Evolutionary conservation across 1,140 invertebrate species (phyloP).

Genomic region (Drosophila tropicalis): DNA sequence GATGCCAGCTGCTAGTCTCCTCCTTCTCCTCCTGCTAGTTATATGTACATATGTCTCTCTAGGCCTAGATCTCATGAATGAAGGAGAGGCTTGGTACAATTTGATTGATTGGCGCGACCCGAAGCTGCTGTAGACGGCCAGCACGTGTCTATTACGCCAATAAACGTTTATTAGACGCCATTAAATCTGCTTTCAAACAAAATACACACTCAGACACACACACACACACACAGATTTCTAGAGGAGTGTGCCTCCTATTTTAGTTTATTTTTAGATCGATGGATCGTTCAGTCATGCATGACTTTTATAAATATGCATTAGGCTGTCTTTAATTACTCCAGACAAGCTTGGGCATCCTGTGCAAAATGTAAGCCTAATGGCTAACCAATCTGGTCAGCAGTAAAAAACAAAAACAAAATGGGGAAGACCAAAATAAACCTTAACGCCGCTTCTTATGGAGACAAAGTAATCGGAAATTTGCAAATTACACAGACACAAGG

Average conservation of each 20-base stretch:
- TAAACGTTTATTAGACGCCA: conserved; percentile 68
- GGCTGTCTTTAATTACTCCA: conserved; percentile 62
- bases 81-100: conserved; percentile 25
- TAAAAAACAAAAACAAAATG: background rate
- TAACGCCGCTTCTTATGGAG: background rate
- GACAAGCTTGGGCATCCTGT: conserved; percentile 47
- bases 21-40: background rate
- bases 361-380: conserved; percentile 31
- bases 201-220: background rate
- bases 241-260: background rate
- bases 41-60: background rate
- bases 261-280: conserved; percentile 53
- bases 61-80: conserved; percentile 39
- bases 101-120: conserved; percentile 52
- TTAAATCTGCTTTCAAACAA: conserved; percentile 35
- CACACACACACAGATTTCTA: background rate
- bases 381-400: conserved; percentile 9
- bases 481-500: background rate
- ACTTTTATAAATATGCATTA: conserved; percentile 75
- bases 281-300: conserved; percentile 51
- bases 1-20: conserved; percentile 32
- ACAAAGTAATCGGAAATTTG: background rate
- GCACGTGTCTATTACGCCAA: conserved; percentile 75
- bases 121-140: conserved; percentile 18
- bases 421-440: background rate